A percentile compares a stretch with the other conserved stretches of the same genome.
Conservation (phyloP, 2,797 vertebrate species). For the Okamejei kenojei region DNA sequence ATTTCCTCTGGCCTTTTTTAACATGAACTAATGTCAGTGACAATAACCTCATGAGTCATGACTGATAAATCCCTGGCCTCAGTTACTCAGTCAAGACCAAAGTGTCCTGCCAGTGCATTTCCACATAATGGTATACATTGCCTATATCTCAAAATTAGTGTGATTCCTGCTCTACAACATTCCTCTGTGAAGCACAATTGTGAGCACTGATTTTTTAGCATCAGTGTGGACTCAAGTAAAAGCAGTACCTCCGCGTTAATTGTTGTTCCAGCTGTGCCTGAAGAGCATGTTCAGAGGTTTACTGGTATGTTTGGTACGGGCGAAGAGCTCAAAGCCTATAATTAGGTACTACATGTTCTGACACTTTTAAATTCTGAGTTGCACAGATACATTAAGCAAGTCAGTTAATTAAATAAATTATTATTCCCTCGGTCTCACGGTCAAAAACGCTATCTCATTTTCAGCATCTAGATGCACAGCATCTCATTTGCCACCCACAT, state of each 20-base stretch:
- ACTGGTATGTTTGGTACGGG: not conserved
- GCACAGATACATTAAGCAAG: not conserved
- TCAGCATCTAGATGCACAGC: not conserved
- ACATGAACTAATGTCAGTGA: not conserved
- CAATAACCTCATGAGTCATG: not conserved
- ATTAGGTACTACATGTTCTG: slow-evolving; percentile 10
- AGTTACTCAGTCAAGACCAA: not conserved
- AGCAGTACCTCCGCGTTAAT: not conserved
- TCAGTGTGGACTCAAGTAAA: not conserved
- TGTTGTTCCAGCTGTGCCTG: not conserved
- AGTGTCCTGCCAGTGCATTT: not conserved
- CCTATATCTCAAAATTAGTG: slow-evolving; percentile 7
- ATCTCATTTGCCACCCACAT: not conserved
- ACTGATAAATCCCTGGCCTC: not conserved
- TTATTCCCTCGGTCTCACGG: not conserved
- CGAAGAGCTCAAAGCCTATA: not conserved
- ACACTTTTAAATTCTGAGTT: not conserved
- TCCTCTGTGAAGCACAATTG: not conserved
- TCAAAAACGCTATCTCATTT: not conserved
- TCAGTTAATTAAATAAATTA: not conserved
- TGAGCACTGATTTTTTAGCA: not conserved
- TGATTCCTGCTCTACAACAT: not conserved
- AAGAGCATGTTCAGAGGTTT: not conserved
- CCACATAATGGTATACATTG: not conserved
- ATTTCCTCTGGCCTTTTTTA: not conserved